Percentiles rank a stretch among this genome's conserved stretches.
Conservation (phyloP, 2,113 vertebrate species). For the Megaceryle maxima region DNA sequence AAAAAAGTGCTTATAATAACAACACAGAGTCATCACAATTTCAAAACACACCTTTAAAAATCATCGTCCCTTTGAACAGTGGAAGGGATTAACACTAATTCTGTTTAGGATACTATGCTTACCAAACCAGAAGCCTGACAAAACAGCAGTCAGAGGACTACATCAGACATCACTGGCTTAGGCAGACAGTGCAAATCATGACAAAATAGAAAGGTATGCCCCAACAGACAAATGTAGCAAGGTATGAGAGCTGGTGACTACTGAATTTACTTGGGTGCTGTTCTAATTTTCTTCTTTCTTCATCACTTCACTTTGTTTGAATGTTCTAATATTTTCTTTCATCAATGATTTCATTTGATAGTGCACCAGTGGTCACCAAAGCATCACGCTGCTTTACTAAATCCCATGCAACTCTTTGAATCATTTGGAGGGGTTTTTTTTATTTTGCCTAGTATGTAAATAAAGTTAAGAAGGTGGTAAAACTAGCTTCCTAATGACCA, state of each 20-base stretch:
- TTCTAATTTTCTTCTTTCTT: conserved; percentile 4
- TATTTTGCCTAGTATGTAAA: background rate
- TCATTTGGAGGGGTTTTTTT: background rate
- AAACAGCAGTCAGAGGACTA: background rate
- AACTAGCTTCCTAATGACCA: background rate
- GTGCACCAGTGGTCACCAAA: background rate
- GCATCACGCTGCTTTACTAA: background rate
- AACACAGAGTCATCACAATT: background rate
- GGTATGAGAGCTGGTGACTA: background rate
- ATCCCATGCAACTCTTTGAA: background rate
- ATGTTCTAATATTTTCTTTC: background rate
- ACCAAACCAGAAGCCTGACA: background rate
- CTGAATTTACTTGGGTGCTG: background rate
- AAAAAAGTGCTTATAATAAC: background rate
- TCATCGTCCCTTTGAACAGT: background rate
- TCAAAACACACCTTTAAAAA: background rate
- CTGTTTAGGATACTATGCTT: background rate
- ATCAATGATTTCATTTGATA: background rate
- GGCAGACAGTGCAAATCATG: background rate
- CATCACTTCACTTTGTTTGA: background rate
- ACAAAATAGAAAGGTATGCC: background rate
- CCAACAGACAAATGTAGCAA: background rate
- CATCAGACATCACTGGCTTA: background rate
- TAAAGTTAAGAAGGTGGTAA: background rate
- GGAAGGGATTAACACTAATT: background rate